phyloP scores from a whole-genome alignment of 2,113 vertebrate genomes.

The Leptodactylus fuscus region DNA sequence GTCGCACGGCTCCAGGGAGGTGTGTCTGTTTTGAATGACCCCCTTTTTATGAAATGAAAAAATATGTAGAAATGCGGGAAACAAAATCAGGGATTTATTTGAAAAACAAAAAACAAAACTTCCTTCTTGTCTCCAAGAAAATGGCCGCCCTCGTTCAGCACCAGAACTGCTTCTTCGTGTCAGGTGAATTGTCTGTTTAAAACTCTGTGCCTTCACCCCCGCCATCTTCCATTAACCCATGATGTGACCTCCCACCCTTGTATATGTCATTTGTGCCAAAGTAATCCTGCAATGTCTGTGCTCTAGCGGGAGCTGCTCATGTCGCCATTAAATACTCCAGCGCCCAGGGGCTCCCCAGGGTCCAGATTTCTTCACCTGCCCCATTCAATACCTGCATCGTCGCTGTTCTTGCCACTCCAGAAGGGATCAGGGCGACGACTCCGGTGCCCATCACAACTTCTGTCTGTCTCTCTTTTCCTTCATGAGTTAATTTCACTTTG shows the following conservation, averaged over 20 bases:
- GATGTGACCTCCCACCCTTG: conserved; percentile 50
- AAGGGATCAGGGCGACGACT: conserved; percentile 1
- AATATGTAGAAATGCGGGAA: not conserved
- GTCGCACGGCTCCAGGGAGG: not conserved
- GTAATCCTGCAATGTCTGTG: conserved; percentile 45
- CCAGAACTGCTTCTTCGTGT: conserved; percentile 7
- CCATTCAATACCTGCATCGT: not conserved
- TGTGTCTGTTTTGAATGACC: not conserved
- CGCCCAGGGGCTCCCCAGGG: not conserved
- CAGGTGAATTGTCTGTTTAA: conserved; percentile 42
- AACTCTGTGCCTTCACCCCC: conserved; percentile 48
- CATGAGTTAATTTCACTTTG: conserved; percentile 7
- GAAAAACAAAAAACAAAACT: not conserved
- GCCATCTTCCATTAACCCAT: conserved; percentile 27
- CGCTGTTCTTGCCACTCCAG: conserved; percentile 4
- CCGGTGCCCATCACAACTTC: conserved; percentile 8
- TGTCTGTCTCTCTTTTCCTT: conserved; percentile 26
- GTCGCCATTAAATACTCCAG: conserved; percentile 19
- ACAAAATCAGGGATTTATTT: conserved; percentile 17
- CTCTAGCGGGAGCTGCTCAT: conserved; percentile 31
- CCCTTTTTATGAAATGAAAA: conserved; percentile 14
- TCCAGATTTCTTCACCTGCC: not conserved
- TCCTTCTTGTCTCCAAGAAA: conserved; percentile 33
- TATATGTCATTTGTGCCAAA: conserved; percentile 60
- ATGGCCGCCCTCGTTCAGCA: conserved; percentile 33